Conservation (phyloP, 2,797 vertebrate species). For the Semaprochilodus insignis region DNA sequence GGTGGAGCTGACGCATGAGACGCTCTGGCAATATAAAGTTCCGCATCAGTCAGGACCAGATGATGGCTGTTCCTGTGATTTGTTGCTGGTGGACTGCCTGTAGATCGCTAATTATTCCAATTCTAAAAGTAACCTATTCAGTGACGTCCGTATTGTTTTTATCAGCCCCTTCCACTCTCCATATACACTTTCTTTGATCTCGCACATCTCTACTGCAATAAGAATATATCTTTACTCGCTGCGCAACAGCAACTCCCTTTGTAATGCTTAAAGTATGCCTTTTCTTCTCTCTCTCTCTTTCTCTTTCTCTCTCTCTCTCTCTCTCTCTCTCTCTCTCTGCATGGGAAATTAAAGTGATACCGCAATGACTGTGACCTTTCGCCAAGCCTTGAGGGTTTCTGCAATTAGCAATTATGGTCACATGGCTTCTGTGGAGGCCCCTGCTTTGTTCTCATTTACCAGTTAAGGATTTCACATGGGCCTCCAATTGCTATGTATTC, state of each 20-base stretch:
- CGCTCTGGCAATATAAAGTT: constrained; percentile 54
- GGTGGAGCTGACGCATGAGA: constrained; percentile 51
- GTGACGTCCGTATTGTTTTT: constrained; percentile 5
- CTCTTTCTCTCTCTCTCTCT: constrained; percentile 45
- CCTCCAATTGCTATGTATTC: constrained; percentile 24
- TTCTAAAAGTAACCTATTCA: constrained; percentile 11
- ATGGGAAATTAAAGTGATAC: constrained; percentile 61
- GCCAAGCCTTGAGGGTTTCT: constrained; percentile 58
- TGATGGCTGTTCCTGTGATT: constrained; percentile 29
- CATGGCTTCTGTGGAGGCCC: constrained; percentile 55
- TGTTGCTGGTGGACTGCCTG: constrained; percentile 38
- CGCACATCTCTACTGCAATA: constrained; percentile 24
- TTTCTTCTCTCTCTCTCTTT: constrained; percentile 21
- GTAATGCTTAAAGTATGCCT: constrained; percentile 51
- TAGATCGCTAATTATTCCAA: constrained; percentile 54
- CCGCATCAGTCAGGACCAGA: constrained; percentile 47
- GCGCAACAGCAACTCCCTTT: constrained; percentile 36
- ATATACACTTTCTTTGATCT: constrained; percentile 28
- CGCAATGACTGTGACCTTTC: constrained; percentile 62
- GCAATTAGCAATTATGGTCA: constrained; percentile 61
- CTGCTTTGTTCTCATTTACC: constrained; percentile 51
- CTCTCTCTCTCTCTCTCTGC: constrained; percentile 49
- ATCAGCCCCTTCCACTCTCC: neutral
- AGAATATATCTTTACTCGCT: constrained; percentile 30
- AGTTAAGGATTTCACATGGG: constrained; percentile 43